Evolutionary conservation across 1,140 invertebrate species (phyloP), one percentile per base, ranked within the genome.

Genomic region (Brachionus paranguensis): DNA sequence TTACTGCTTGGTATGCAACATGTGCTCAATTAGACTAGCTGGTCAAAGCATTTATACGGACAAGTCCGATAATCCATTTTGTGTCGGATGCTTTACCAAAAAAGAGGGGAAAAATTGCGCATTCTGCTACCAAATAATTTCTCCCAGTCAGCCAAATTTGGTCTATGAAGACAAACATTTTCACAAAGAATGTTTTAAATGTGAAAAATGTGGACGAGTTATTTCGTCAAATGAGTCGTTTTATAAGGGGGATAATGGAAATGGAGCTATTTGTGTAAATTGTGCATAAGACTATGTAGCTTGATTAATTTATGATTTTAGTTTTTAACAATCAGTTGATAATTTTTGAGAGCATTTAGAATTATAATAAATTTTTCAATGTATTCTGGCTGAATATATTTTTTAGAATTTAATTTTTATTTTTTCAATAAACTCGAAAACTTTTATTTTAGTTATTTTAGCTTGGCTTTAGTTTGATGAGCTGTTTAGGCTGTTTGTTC

Each of bases 121-220:
- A 64, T 45, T 24, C 14, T 81, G 78, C 17, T 33, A 29, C 14
- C 17, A 41, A n/a, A 64, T 64, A 24, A 81, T 81, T 24, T 41
- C 78, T 41, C 78, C 78, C 20, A 81, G 27, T 65, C 53, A 81
- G 33, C 33, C 53, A 33, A 81, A 68, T 81, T 68, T 81, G 43
- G n/a, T 81, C 2, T 81, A 64, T 12, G 78, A 81, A 24, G 78
- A 81, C 10, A 81, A 81, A 68, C 24, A 81, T 37, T 81, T 64
- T 81, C 78, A 81, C 14, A 81, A 81, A 17, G 64, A 68, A 20
- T 81, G 78, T 17, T 81, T 81, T 37, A 81, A 45, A 45, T 81
- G 78, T 64, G 43, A 64, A 64, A 64, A 41, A 20, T 81, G 78
- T 14, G 17, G 41, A 60, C 37, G 64, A 37, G 27, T 45, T 11